A percentile compares a stretch with the other conserved stretches of the same genome.
These are phyloP conservation scores for Potamarius usumacintae DNA, from an alignment of 2,113 vertebrate genomes.

Conservation along the genomic window DNA sequence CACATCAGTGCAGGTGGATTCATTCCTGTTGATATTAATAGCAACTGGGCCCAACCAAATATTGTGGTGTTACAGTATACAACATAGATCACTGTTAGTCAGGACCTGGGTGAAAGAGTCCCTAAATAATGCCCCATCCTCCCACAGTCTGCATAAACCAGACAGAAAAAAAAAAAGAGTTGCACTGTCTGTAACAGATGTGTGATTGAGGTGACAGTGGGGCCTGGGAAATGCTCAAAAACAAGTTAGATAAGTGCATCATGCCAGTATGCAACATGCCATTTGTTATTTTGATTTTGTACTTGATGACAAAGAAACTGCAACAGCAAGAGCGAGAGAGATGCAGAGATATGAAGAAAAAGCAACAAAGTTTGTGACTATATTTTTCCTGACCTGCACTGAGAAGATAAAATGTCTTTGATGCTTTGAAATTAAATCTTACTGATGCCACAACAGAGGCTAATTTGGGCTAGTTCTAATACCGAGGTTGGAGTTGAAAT, in stretches of 20 bases:
- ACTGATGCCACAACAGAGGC: conserved; percentile 32
- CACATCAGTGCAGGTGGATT: not conserved
- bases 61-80: not conserved
- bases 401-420: conserved; percentile 33
- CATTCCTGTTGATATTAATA: not conserved
- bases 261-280: not conserved
- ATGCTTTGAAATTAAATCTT: conserved; percentile 49
- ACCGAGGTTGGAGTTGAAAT: conserved; percentile 32
- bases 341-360: not conserved
- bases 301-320: conserved; percentile 24
- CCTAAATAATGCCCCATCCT: conserved; percentile 1
- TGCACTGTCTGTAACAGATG: not conserved
- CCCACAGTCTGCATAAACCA: not conserved
- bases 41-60: not conserved
- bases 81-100: not conserved
- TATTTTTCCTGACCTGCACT: not conserved
- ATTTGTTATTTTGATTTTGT: conserved; percentile 1
- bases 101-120: conserved; percentile 7
- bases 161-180: not conserved
- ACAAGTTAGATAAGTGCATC: not conserved
- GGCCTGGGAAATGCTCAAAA: not conserved
- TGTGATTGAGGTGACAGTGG: not conserved
- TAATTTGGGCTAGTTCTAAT: conserved; percentile 26
- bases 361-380: not conserved
- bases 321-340: not conserved